Conservation (phyloP, 2,888 invertebrate species). For the Tenthredo distinguenda region DNA sequence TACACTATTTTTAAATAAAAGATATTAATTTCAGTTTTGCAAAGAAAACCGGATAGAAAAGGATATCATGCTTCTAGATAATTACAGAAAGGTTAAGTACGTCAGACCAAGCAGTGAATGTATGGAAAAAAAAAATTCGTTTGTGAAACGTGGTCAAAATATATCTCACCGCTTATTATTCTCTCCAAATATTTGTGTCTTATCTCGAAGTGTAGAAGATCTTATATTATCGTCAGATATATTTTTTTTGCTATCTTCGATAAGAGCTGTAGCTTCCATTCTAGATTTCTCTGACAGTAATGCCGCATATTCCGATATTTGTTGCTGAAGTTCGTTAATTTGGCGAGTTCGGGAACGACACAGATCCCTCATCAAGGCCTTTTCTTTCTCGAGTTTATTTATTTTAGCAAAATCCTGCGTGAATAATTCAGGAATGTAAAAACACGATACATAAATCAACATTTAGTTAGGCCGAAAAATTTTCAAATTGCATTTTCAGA, state of each 20-base stretch:
- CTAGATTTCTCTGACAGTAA: slow-evolving; percentile 9
- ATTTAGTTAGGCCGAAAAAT: background rate
- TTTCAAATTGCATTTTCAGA: background rate
- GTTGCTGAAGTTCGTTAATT: slow-evolving; percentile 64
- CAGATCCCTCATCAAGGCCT: slow-evolving; percentile 77
- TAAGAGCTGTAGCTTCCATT: background rate
- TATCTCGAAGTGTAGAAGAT: slow-evolving; percentile 20
- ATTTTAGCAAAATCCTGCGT: slow-evolving; percentile 80
- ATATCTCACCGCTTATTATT: slow-evolving; percentile 50
- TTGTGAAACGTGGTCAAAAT: background rate
- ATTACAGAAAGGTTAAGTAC: background rate
- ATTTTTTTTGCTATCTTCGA: background rate
- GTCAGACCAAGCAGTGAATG: slow-evolving; percentile 7
- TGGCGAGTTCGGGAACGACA: slow-evolving; percentile 78
- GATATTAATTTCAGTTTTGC: background rate
- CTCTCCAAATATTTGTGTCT: slow-evolving; percentile 47
- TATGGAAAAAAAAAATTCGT: background rate
- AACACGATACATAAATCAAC: background rate
- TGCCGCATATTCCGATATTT: slow-evolving; percentile 61
- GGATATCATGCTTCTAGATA: background rate
- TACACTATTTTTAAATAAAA: background rate
- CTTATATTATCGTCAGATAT: background rate
- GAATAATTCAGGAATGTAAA: slow-evolving; percentile 23
- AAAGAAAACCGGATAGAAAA: background rate
- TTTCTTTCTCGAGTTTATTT: slow-evolving; percentile 79